Evolutionary conservation across 2,797 vertebrate genomes (phyloP).

Genomic region (Sarcophilus harrisii): DNA sequence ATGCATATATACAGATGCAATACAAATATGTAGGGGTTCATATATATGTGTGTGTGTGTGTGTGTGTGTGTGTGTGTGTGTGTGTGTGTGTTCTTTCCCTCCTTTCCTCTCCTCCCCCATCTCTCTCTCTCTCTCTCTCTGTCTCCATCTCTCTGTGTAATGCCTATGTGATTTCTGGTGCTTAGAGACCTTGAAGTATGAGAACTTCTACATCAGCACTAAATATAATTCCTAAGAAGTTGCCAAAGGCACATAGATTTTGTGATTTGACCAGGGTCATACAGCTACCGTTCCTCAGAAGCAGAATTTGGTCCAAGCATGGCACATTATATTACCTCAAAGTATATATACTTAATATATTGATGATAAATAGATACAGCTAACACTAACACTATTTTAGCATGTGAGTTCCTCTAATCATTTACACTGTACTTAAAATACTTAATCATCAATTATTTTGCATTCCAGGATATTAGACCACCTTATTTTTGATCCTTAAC

Average conservation of each 20-base stretch:
- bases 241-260: neutral
- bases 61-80: too few species aligned
- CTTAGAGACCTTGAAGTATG: neutral
- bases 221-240: neutral
- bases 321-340: neutral
- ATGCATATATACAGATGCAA: neutral
- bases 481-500: neutral
- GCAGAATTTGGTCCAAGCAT: neutral
- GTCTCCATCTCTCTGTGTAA: too few species aligned
- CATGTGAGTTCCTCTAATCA: neutral
- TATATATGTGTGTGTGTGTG: too few species aligned
- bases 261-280: neutral
- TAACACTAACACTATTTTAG: neutral
- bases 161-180: neutral
- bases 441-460: conserved; percentile 32
- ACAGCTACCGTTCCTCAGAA: neutral
- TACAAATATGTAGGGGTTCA: neutral
- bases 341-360: neutral
- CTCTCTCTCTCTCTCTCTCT: too few species aligned
- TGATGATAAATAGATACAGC: neutral
- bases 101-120: too few species aligned
- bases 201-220: neutral
- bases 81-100: too few species aligned
- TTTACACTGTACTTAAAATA: conserved; percentile 5
- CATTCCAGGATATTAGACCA: neutral